These are phyloP conservation scores for Mesoligia furuncula DNA, from an alignment of 2,888 invertebrate genomes.

Conservation along the genomic window DNA sequence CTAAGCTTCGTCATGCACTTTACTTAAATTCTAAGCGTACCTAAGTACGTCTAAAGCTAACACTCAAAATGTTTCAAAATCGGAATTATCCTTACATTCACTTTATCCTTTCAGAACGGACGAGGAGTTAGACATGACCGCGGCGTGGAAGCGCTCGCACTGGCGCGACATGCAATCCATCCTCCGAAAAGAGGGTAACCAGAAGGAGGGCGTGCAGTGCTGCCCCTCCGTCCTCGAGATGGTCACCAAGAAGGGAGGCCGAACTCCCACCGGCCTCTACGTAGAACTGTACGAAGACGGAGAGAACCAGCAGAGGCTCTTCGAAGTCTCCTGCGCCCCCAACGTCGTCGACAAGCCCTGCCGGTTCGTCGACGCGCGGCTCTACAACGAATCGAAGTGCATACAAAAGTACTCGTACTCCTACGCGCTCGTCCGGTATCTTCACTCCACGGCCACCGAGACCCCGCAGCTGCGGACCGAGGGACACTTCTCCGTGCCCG, in stretches of 20 bases:
- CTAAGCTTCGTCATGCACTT: slow-evolving; percentile 31
- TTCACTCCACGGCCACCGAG: slow-evolving; percentile 81
- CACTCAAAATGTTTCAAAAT: slow-evolving; percentile 37
- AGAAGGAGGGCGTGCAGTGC: slow-evolving; percentile 91
- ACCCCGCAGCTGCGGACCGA: slow-evolving; percentile 83
- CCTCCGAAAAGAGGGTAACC: slow-evolving; percentile 88
- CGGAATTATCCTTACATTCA: slow-evolving; percentile 15
- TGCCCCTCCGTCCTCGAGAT: slow-evolving; percentile 95
- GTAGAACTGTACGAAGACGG: slow-evolving; percentile 94
- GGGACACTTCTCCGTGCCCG: slow-evolving; percentile 87
- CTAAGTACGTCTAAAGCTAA: slow-evolving; percentile 19
- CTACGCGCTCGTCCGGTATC: slow-evolving; percentile 94
- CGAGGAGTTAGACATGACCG: slow-evolving; percentile 84
- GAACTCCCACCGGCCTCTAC: slow-evolving; percentile 93
- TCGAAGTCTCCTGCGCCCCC: slow-evolving; percentile 94
- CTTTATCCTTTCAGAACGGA: slow-evolving; percentile 78
- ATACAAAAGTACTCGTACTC: slow-evolving; percentile 95
- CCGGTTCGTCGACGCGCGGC: slow-evolving; percentile 93
- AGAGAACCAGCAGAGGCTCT: slow-evolving; percentile 93
- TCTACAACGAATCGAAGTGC: slow-evolving; percentile 93
- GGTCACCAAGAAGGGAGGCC: slow-evolving; percentile 94
- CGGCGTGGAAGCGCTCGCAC: slow-evolving; percentile 90
- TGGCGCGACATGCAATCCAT: slow-evolving; percentile 92
- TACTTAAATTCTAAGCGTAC: slow-evolving; percentile 17
- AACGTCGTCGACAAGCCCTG: slow-evolving; percentile 94